phyloP scores from a whole-genome alignment of 2,888 invertebrate genomes.

The Steinernema hermaphroditum region DNA sequence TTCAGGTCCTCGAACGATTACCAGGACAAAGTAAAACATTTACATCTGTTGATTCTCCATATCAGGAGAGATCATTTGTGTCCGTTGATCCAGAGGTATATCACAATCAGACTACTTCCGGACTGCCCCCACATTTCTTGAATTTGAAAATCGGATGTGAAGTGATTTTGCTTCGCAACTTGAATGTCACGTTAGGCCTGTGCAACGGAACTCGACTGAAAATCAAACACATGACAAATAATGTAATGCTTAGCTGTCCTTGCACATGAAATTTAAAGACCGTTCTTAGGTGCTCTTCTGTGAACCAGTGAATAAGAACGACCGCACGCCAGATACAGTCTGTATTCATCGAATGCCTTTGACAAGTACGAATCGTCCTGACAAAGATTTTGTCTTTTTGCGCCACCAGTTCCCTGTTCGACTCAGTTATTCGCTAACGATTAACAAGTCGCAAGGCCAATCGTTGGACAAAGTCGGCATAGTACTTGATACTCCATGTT shows the following conservation, averaged over 20 bases:
- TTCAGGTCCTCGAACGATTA: conserved; percentile 9
- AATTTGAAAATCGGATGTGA: conserved; percentile 20
- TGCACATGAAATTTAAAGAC: background rate
- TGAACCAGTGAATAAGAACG: background rate
- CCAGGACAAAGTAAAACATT: background rate
- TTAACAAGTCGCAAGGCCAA: conserved; percentile 65
- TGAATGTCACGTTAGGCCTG: conserved; percentile 4
- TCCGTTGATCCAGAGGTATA: conserved; percentile 28
- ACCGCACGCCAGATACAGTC: conserved; percentile 25
- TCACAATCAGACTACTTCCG: conserved; percentile 25
- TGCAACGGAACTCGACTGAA: conserved; percentile 34
- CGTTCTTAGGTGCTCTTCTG: background rate
- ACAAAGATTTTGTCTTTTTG: conserved; percentile 3
- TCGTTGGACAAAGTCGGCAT: conserved; percentile 45
- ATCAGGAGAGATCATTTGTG: background rate
- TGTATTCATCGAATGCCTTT: conserved; percentile 26
- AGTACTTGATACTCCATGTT: conserved; percentile 40
- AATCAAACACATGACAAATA: background rate
- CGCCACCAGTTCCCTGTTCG: conserved; percentile 51
- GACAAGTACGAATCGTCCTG: background rate
- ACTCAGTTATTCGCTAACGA: conserved; percentile 59
- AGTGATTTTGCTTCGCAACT: conserved; percentile 29
- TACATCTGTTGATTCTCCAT: background rate
- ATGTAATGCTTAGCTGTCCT: background rate
- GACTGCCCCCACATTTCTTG: conserved; percentile 33